Evolutionary conservation across 1,140 invertebrate species (phyloP), one percentile per base, ranked within the genome.

Genomic region (Pogonomyrmex barbatus): DNA sequence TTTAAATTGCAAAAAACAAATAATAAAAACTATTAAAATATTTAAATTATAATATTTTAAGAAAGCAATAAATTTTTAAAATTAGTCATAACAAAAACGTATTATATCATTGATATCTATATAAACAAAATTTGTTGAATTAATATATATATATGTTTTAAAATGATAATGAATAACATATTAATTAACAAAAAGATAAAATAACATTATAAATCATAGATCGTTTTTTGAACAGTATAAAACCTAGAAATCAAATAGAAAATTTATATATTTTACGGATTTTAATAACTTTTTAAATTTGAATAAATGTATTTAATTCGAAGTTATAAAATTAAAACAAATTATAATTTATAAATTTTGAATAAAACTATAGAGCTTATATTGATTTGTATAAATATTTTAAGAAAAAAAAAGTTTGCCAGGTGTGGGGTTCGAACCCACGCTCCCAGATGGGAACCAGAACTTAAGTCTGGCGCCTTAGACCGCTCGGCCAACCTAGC

Each of bases 391-490:
- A 75, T 10, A 75, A 52, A 45, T 62, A 4, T 0, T n/a, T 45
- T 9, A 4, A 33, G n/a, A 24, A 87, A 86, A 88, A 90, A 79
- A 54, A 42, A 4, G 4, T 87, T 87, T 92, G 91, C 91, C 90
- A 91, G 91, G 91, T 92, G 91, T 92, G 91, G 91, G 91, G 89
- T 92, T 92, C 91, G 91, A 92, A 92, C 91, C 91, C 91, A 92
- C 91, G 91, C 91, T 91, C 91, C 89, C 91, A 82, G 77, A 79
- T 67, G 95, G 95, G 95, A 95, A 96, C 95, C 95, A 96, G 95
- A 96, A 89, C 95, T 96, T 96, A 96, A 96, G 91, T 96, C 95
- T 95, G 95, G 95, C 95, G 95, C 95, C 95, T 95, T 96, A 95
- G 95, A 96, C 95, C 95, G 94, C 95, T 95, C 95, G 95, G 95